Base-by-base conservation (phyloP, 2,888 invertebrate species). In the Pandemis corylana region DNA sequence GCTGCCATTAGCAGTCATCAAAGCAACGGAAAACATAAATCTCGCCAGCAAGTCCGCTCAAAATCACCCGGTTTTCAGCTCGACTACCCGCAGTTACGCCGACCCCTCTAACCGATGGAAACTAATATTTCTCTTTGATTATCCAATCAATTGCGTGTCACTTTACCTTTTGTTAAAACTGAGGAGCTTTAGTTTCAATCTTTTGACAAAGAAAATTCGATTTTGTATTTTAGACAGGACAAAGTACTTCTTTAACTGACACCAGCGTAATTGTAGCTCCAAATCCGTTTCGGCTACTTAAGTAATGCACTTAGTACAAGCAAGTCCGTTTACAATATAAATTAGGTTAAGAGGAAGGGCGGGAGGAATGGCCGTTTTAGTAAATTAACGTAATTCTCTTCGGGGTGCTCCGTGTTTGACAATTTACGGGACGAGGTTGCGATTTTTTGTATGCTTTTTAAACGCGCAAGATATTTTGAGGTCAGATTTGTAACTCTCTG, bases 51-150 rank as follows among this genome's bases (percentile, higher is more conserved):
- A 28, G 51, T 49, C 66, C 46, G 51, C 12, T 66, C 15, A 68
- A 68, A 65, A 59, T 3, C 71, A 44, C 13, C 9, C 61, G 51
- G 65, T n/a, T 69, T 62, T 53, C 69, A 42, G 61, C 49, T 51
- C 74, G 36, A 70, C 65, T 74, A 36, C 69, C 59, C 68, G 42
- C 59, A 41, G 69, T 69, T 42, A 68, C 49, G 68, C 28, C 28
- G 49, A 61, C 61, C 74, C 66, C 53, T 63, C 59, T 28, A 66
- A 61, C 61, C 69, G 59, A 70, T 74, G 51, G 41, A 61, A 69
- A 62, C 65, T 70, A 70, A 74, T 74, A 74, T 70, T 62, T 74
- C 74, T 74, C 69, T 66, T 66, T 66, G 69, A 74, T 74, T 59
- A 61, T 66, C 65, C 74, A 66, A 74, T 74, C 65, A 74, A 66